A percentile compares a stretch with the other conserved stretches of the same genome.
phyloP scores from a whole-genome alignment of 1,140 invertebrate species.

The Trichonephila clavipes region DNA sequence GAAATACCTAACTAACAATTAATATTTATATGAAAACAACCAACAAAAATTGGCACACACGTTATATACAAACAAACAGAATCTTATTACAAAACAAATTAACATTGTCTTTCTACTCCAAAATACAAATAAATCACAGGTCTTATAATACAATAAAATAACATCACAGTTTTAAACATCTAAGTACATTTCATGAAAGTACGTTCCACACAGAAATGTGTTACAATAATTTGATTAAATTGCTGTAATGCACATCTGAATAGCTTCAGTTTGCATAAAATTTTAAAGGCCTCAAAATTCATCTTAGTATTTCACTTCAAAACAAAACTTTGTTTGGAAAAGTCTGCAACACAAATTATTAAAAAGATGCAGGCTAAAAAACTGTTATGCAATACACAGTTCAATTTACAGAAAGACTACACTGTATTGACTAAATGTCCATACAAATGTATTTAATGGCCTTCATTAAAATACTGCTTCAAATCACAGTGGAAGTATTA shows the following conservation, averaged over 20 bases:
- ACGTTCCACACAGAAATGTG: not conserved
- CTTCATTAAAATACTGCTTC: not conserved
- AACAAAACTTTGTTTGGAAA: too few relatives aligned
- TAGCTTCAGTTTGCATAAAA: not conserved
- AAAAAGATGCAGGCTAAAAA: too few relatives aligned
- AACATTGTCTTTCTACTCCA: not conserved
- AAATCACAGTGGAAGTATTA: not conserved
- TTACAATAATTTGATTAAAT: not conserved
- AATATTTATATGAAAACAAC: too few relatives aligned
- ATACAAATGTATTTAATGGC: not conserved
- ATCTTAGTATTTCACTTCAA: too few relatives aligned
- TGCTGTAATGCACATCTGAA: not conserved
- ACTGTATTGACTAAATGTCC: not conserved
- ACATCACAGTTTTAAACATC: not conserved
- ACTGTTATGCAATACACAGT: not conserved
- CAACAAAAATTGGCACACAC: too few relatives aligned
- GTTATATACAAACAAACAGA: too few relatives aligned
- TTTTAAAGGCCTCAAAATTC: not conserved
- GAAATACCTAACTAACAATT: too few relatives aligned
- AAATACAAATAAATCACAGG: slow-evolving; percentile 17
- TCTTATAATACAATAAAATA: not conserved
- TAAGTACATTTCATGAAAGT: not conserved
- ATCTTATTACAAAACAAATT: not conserved
- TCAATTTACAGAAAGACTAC: not conserved
- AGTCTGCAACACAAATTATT: too few relatives aligned